phyloP scores from a whole-genome alignment of 2,113 vertebrate species.

The Noctilio leporinus region DNA sequence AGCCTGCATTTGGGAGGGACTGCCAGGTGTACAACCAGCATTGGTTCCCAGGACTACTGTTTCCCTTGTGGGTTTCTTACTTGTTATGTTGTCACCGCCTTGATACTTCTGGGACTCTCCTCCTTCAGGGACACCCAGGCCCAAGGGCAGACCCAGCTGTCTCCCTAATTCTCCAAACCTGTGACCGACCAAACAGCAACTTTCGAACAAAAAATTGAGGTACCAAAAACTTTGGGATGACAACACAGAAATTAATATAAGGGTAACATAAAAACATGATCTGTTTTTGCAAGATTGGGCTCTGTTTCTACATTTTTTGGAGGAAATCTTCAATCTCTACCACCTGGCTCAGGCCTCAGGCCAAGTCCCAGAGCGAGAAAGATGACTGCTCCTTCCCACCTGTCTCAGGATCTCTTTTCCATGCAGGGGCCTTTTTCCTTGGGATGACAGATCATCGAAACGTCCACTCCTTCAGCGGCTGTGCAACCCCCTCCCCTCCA shows the following conservation, averaged over 20 bases:
- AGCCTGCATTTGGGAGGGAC: not conserved
- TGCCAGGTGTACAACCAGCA: not conserved
- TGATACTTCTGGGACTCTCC: not conserved
- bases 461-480: not conserved
- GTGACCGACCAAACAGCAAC: constrained; percentile 18
- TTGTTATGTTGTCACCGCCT: not conserved
- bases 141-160: not conserved
- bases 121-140: not conserved
- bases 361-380: not conserved
- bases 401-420: not conserved
- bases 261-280: not conserved
- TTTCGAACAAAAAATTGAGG: not conserved
- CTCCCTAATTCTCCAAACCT: constrained; percentile 23
- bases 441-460: not conserved
- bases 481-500: not conserved
- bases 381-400: not conserved
- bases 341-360: not conserved
- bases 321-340: not conserved
- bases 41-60: not conserved
- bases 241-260: not conserved
- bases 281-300: not conserved
- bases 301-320: not conserved
- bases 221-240: not conserved
- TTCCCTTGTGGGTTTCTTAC: not conserved
- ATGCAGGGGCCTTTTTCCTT: not conserved